Evolutionary conservation across 2,888 invertebrate genomes (phyloP), one percentile per base, ranked within the genome.

Genomic region (Hemistola chrysoprasaria): DNA sequence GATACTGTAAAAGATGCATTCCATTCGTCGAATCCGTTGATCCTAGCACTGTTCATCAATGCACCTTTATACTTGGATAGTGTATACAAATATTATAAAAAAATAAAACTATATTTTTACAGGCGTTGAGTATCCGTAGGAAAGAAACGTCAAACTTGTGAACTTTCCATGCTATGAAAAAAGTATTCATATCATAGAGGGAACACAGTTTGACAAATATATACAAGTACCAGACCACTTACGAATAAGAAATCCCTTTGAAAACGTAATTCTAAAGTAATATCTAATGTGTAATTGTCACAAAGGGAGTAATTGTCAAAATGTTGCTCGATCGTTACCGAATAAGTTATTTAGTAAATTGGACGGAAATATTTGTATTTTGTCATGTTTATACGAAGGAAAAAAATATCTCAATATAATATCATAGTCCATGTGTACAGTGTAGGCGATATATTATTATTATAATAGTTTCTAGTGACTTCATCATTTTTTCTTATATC

Each of bases 341-440:
- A 74, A 71, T 84, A 82, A 78, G 78, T 80, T 77, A 78, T 78
- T 71, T 79, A 73, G 65, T 74, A 71, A 71, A 73, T 76, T 71
- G 78, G 78, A 76, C 78, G 76, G 67, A 80, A 71, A 79, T 79
- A 75, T 83, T 84, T 83, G 84, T 88, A 87, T 88, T 87, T 88
- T 87, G 78, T 83, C 87, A 87, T 77, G 76, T 88, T 86, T 88
- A 86, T 87, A 88, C 84, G 72, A 85, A 81, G 74, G 73, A 77
- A 63, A 57, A 74, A 74, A 78, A 81, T 86, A 84, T 86, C 84
- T 86, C 83, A 83, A 80, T 78, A 71, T 70, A 80, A 78, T 86
- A 84, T 83, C 82, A 82, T 86, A 85, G 84, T 84, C 84, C 86
- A 79, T 79, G 34, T 86, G 86, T 88, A 88, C 82, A 85, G 84